Evolutionary conservation across 2,888 invertebrate species (phyloP), one percentile per base, ranked within the genome.

Genomic region (Gymnoscelis rufifasciata): DNA sequence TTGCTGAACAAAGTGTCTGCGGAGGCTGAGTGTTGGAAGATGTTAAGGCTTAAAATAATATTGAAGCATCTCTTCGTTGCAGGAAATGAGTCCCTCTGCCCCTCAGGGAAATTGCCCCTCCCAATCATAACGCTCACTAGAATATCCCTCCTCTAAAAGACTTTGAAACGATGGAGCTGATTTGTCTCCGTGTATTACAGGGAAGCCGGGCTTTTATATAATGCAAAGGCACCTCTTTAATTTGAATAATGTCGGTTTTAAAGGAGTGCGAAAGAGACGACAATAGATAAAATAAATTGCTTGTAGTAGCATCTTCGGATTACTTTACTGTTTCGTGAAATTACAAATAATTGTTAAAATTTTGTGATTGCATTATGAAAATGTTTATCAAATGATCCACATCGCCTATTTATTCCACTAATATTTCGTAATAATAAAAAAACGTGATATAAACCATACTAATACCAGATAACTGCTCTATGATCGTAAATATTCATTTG

Each of bases 61-160:
- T 83, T 84, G 74, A 68, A 78, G 68, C 63, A 71, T 69, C 71
- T 71, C 71, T 70, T 72, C 68, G 68, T 71, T 61, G 55, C 77
- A 82, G 87, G 87, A 88, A 88, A 88, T 86, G 83, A 86, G 82
- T 69, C 74, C 74, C 76, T 77, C 79, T 78, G 81, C 72, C 83
- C 81, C 50, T 73, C 60, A 79, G 86, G 86, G 86, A 86, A 84
- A 86, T 84, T 82, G 83, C 79, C 78, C 80, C 77, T 76, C 71
- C 76, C 75, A 80, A 84, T 83, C 83, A 83, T 83, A 82, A 78
- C 78, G 75, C 74, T 76, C 73, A 77, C 72, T 74, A 69, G 66
- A 78, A 82, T 77, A 77, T 74, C 70, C 68, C 72, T 69, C 69
- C 74, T 80, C 72, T 78, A 68, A 77, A 72, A 74, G 69, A 75